Base-by-base conservation (phyloP, 2,888 invertebrate genomes). In the Nomada ferruginata region DNA sequence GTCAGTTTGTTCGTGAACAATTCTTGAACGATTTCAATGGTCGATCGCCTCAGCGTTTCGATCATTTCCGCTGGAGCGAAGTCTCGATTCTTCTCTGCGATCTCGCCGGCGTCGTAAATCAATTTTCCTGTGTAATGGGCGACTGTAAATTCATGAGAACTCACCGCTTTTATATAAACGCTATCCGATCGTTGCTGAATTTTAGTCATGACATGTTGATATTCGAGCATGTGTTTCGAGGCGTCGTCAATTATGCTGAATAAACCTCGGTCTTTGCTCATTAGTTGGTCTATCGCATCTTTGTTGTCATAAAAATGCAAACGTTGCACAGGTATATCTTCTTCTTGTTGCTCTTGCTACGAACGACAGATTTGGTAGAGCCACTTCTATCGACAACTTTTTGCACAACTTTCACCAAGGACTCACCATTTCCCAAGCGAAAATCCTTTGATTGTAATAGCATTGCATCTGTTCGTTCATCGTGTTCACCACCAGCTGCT, bases 401-500 rank as follows among this genome's bases (percentile, higher is more conserved):
- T 13, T 2, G 1, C 26, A 15, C 20, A 15, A 66, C 26, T 20
- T 20, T 9, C 15, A 10, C 18, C 18, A 15, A 47, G 3, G 15
- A 95, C 95, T 91, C 87, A 95, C 96, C 96, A 97, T 96, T 95
- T 98, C 98, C 97, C 97, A 98, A 9, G 96, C 96, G 93, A 98
- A 99, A 82, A 98, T 95, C 91, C 97, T 96, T 94, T 99, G 98
- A 90, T 98, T 97, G 93, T 98, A 99, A 89, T 98, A 96, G 92
- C 98, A 98, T 92, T 98, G 98, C 92, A 99, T 95, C 94, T 98
- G 98, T 92, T 99, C 98, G 92, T 98, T 99, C 78, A 97, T 95
- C 1, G 97, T 96, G 92, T 99, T 99, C 2, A 98, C 96, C 87
- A 98, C 96, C 11, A 99, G 94, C 92, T 98, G 98, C 89, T 98